phyloP scores from a whole-genome alignment of 2,113 vertebrate genomes.

The Cyprinodon brontotheroides region DNA sequence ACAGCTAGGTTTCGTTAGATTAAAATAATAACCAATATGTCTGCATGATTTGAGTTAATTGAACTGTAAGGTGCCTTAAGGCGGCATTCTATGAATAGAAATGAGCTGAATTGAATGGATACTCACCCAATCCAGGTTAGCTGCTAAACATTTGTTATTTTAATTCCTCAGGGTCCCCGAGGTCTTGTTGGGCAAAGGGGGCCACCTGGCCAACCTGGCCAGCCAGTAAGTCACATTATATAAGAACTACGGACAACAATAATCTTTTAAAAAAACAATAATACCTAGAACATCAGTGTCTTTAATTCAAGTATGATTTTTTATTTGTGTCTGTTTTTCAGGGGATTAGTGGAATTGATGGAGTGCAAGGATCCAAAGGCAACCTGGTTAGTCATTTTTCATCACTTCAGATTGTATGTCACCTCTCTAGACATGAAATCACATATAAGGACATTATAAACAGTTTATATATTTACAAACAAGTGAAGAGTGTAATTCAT shows the following conservation, averaged over 20 bases:
- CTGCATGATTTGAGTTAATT: no score
- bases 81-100: no score
- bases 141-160: conserved; percentile 58
- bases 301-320: conserved; percentile 10
- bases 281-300: neutral
- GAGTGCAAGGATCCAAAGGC: conserved; percentile 86
- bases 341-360: conserved; percentile 86
- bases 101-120: no score
- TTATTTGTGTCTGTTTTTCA: conserved; percentile 52
- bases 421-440: neutral
- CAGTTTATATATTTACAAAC: neutral
- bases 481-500: neutral
- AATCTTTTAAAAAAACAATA: conserved; percentile 19
- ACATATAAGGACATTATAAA: neutral
- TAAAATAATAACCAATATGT: no score
- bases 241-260: conserved; percentile 25
- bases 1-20: no score
- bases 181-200: conserved; percentile 87
- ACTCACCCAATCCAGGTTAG: conserved; percentile 24
- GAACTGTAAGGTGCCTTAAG: no score
- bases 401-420: neutral
- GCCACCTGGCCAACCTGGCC: conserved; percentile 81
- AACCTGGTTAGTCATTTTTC: conserved; percentile 80
- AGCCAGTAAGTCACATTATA: conserved; percentile 76
- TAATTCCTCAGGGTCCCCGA: conserved; percentile 82